Conservation (phyloP, 2,888 invertebrate genomes). For the Hyalella azteca region DNA sequence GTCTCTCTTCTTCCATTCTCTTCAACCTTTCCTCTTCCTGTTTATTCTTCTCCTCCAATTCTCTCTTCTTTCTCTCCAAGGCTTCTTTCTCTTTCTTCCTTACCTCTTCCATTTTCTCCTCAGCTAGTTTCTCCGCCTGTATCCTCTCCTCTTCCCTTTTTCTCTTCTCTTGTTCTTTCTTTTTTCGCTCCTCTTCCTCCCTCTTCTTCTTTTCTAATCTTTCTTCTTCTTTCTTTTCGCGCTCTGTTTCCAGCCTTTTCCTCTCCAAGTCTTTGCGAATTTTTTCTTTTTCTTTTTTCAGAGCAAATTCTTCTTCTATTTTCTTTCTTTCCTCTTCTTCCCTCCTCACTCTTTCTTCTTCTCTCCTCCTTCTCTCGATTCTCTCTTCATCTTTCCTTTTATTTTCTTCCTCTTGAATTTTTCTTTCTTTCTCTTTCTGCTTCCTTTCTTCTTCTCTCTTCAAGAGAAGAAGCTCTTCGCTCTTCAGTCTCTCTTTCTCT, state of each 20-base stretch:
- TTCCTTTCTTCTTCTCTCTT: constrained; percentile 18
- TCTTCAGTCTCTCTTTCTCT: not conserved
- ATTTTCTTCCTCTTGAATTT: constrained; percentile 14
- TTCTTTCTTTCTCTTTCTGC: constrained; percentile 1
- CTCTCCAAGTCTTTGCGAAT: constrained; percentile 9
- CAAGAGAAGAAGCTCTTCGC: not conserved
- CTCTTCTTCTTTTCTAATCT: constrained; percentile 11
- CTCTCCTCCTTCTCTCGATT: not conserved
- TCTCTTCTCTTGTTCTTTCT: not conserved
- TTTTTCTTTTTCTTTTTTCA: constrained; percentile 18
- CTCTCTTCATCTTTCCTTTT: constrained; percentile 30
- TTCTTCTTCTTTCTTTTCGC: constrained; percentile 5
- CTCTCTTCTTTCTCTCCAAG: not conserved
- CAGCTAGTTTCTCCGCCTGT: constrained; percentile 1
- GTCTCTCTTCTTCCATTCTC: not conserved
- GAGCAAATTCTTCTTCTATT: not conserved
- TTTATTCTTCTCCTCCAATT: constrained; percentile 21
- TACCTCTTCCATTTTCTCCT: constrained; percentile 35
- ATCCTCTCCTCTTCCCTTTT: not conserved
- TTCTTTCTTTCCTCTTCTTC: constrained; percentile 28
- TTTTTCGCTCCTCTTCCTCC: constrained; percentile 16
- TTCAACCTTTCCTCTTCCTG: constrained; percentile 4
- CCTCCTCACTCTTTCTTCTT: constrained; percentile 27
- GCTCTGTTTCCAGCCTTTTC: not conserved
- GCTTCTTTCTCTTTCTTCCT: not conserved